phyloP scores from a whole-genome alignment of 1,140 invertebrate genomes.

The Megalopta genalis region DNA sequence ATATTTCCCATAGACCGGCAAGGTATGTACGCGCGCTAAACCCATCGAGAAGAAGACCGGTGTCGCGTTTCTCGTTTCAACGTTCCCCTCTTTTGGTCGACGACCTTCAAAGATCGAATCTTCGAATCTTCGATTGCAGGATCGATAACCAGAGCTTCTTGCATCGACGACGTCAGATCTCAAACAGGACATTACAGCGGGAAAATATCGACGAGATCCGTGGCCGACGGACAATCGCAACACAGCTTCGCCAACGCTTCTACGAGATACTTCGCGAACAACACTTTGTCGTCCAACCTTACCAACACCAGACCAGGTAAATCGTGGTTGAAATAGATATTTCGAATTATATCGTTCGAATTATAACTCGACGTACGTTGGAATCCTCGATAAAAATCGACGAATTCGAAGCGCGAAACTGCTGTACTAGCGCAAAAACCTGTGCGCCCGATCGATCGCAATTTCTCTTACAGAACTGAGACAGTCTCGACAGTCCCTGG shows the following conservation, averaged over 20 bases:
- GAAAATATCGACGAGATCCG: constrained; percentile 81
- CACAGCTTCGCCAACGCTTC: constrained; percentile 92
- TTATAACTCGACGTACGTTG: too few relatives aligned
- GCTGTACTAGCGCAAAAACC: too few relatives aligned
- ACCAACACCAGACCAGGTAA: constrained; percentile 89
- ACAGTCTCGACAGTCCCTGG: constrained; percentile 90
- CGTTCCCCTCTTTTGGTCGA: too few relatives aligned
- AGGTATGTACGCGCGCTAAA: too few relatives aligned
- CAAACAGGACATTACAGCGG: constrained; percentile 80
- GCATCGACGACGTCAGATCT: constrained; percentile 84
- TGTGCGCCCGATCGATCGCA: too few relatives aligned
- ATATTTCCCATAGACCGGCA: constrained; percentile 88
- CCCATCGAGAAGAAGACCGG: too few relatives aligned
- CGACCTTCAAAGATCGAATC: too few relatives aligned
- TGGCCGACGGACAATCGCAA: constrained; percentile 92
- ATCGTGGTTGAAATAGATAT: too few relatives aligned
- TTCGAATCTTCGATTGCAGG: constrained; percentile 68
- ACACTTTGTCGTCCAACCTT: constrained; percentile 87
- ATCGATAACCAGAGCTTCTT: constrained; percentile 82
- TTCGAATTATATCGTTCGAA: too few relatives aligned
- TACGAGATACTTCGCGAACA: constrained; percentile 85
- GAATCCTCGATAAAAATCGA: too few relatives aligned
- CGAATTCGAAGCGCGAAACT: too few relatives aligned
- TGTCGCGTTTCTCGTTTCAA: too few relatives aligned
- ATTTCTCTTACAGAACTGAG: constrained; percentile 84